phyloP scores from a whole-genome alignment of 2,888 invertebrate species.

The Caenorhabditis macrosperma region DNA sequence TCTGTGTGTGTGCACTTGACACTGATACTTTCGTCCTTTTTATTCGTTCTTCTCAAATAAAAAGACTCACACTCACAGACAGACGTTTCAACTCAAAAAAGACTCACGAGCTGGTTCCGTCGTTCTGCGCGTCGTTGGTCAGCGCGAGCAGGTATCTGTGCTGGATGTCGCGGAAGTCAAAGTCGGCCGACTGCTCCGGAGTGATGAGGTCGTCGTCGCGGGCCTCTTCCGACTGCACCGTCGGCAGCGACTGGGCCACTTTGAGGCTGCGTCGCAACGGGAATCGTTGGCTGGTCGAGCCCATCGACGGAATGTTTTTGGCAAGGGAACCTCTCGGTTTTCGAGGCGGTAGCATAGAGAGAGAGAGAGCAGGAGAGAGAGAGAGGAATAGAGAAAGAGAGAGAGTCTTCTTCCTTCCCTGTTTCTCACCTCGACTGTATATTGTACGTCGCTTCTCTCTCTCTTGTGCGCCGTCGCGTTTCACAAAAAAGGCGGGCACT shows the following conservation, averaged over 20 bases:
- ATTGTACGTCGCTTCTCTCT: neutral
- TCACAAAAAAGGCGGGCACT: slow-evolving; percentile 20
- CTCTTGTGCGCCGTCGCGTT: slow-evolving; percentile 11
- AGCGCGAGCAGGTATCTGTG: slow-evolving; percentile 45
- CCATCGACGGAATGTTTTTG: neutral
- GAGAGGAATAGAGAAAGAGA: slow-evolving; percentile 19
- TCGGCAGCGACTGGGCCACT: slow-evolving; percentile 26
- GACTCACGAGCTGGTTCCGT: slow-evolving; percentile 47
- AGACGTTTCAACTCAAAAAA: neutral
- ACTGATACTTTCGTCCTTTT: neutral
- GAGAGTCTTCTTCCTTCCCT: neutral
- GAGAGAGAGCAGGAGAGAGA: neutral
- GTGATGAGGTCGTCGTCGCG: slow-evolving; percentile 33
- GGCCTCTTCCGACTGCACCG: slow-evolving; percentile 38
- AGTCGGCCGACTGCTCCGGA: slow-evolving; percentile 32
- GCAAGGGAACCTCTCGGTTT: neutral
- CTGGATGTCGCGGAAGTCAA: slow-evolving; percentile 55
- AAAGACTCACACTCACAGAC: neutral
- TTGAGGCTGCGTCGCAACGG: slow-evolving; percentile 34
- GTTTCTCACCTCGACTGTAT: neutral
- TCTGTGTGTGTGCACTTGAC: neutral
- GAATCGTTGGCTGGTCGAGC: slow-evolving; percentile 13
- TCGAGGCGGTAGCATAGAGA: slow-evolving; percentile 24
- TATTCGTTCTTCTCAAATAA: neutral
- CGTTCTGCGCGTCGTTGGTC: slow-evolving; percentile 19